phyloP scores from a whole-genome alignment of 2,888 invertebrate genomes.

The Syrphus vitripennis region DNA sequence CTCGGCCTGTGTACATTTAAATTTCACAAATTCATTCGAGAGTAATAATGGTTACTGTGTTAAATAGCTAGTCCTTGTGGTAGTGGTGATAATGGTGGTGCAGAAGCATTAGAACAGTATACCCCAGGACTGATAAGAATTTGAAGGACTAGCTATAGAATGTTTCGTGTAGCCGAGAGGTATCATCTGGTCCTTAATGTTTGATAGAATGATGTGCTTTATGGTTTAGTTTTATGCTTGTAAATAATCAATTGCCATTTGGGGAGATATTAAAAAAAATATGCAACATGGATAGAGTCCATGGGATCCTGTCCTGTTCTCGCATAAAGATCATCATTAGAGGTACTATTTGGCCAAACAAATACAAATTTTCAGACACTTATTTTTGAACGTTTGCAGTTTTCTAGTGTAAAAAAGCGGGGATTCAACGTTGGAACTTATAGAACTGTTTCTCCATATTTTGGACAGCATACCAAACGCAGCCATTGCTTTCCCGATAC shows the following conservation, averaged over 20 bases:
- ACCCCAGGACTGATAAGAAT: slow-evolving; percentile 57
- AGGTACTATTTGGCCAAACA: no score
- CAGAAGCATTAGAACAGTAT: not conserved
- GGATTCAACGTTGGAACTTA: no score
- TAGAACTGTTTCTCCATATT: no score
- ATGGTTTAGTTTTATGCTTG: slow-evolving; percentile 50
- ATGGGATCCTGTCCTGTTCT: no score
- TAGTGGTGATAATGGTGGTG: slow-evolving; percentile 22
- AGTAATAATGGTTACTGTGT: slow-evolving; percentile 61
- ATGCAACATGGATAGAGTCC: not conserved
- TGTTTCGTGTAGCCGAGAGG: slow-evolving; percentile 55
- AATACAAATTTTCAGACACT: no score
- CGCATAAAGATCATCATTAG: no score
- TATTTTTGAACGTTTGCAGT: no score
- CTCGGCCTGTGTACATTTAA: slow-evolving; percentile 68
- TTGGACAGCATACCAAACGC: no score
- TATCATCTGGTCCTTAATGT: slow-evolving; percentile 57
- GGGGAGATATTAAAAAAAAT: not conserved
- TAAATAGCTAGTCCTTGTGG: slow-evolving; percentile 47
- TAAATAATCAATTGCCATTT: slow-evolving; percentile 61
- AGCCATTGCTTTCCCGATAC: no score
- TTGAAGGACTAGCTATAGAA: slow-evolving; percentile 34
- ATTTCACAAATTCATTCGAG: slow-evolving; percentile 63
- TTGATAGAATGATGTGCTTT: slow-evolving; percentile 59
- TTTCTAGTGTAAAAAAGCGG: no score